Evolutionary conservation across 2,797 vertebrate genomes (phyloP).

Genomic region (Anniella stebbinsi): DNA sequence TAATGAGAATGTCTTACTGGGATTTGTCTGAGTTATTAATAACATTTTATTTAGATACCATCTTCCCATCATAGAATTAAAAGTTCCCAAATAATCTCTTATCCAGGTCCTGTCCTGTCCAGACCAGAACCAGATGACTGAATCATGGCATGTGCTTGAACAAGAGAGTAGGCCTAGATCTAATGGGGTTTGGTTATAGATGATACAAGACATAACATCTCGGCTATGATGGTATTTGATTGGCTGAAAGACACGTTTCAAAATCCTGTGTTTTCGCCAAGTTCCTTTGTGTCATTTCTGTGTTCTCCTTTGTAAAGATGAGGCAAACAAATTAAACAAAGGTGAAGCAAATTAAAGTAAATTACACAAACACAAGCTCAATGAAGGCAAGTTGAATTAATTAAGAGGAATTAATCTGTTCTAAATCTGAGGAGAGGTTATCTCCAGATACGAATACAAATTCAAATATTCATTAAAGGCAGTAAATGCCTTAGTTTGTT

Average conservation of each 20-base stretch:
- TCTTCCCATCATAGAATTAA: background rate
- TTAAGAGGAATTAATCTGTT: constrained; percentile 53
- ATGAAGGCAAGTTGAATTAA: constrained; percentile 47
- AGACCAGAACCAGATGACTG: background rate
- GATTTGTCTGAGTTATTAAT: background rate
- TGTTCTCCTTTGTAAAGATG: constrained; percentile 20
- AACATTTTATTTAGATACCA: background rate
- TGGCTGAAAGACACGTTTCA: background rate
- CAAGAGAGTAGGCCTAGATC: no score
- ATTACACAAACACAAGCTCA: constrained; percentile 45
- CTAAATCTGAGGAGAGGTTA: constrained; percentile 47
- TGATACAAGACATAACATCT: background rate
- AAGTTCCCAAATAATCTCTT: background rate
- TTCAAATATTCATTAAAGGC: constrained; percentile 40
- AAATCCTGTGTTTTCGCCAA: background rate
- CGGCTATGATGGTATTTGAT: background rate
- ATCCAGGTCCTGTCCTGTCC: background rate
- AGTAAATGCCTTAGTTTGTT: constrained; percentile 8
- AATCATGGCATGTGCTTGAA: no score
- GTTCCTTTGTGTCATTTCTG: constrained; percentile 12
- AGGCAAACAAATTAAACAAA: constrained; percentile 53
- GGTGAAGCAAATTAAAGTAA: constrained; percentile 50
- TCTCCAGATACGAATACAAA: constrained; percentile 43
- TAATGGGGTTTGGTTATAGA: no score
- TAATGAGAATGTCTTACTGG: background rate